Percentiles rank a stretch among this genome's conserved stretches.
Conservation (phyloP, 2,888 invertebrate species). For the Tetranychus truncatus region DNA sequence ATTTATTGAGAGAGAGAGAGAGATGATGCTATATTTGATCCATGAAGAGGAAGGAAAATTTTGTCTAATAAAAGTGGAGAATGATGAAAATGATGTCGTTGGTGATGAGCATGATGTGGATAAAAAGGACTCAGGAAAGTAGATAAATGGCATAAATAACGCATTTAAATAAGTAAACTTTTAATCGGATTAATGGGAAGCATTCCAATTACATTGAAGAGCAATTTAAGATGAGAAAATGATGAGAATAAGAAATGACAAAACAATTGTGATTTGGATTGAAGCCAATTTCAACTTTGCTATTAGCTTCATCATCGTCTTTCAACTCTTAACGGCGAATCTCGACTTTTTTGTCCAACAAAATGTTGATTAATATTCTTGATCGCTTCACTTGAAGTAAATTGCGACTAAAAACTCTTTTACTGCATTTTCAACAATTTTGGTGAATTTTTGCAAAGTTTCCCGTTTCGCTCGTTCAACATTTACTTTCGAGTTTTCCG, state of each 20-base stretch:
- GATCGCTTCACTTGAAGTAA: too few relatives aligned
- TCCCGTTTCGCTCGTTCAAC: too few relatives aligned
- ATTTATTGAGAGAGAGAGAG: not conserved
- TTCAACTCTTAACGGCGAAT: too few relatives aligned
- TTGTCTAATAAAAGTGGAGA: too few relatives aligned
- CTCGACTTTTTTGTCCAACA: too few relatives aligned
- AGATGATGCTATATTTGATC: not conserved
- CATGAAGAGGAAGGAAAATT: not conserved
- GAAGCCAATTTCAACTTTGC: not conserved
- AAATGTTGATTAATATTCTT: too few relatives aligned
- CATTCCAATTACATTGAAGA: not conserved
- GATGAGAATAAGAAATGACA: not conserved
- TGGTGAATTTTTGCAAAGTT: too few relatives aligned
- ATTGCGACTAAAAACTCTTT: too few relatives aligned
- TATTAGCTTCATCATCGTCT: too few relatives aligned
- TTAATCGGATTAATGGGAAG: not conserved
- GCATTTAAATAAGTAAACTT: not conserved
- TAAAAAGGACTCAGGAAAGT: not conserved
- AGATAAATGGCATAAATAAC: not conserved
- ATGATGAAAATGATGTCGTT: too few relatives aligned
- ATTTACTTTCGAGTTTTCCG: too few relatives aligned
- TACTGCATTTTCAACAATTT: too few relatives aligned
- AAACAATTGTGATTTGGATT: not conserved
- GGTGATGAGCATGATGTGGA: not conserved
- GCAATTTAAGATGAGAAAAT: not conserved